Base-by-base conservation (phyloP, 2,888 invertebrate species). In the Drosophila anomalata region DNA sequence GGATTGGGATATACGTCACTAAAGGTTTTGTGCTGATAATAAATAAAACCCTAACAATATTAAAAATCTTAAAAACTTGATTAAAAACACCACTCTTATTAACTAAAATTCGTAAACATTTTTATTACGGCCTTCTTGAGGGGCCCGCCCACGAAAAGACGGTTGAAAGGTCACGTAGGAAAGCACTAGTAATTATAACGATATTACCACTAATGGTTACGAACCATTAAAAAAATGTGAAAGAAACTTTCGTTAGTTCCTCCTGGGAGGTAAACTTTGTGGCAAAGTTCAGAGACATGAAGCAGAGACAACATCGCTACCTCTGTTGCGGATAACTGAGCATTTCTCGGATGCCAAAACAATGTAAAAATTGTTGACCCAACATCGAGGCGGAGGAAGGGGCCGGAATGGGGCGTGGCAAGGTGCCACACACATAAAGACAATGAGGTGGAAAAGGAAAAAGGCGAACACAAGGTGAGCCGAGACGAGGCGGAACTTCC, bases 361-460 rank as follows among this genome's bases (percentile, higher is more conserved):
- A 79, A 73, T 70, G 80, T 63, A 68, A 55, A 75, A 86, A 86
- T 65, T 77, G 78, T 88, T 83, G 80, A 83, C 87, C 87, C 36
- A 77, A 71, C 70, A 65, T 12, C 59, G 63, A 66, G 61, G 48
- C n/a, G 8, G 24, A 4, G 14, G n/a, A 12, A 3, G 12, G 29
- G 48, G 5, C 8, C n/a, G 24, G 36, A 33, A 33, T 7, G 36
- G 53, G 41, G 33, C 17, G 31, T 36, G 62, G 36, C 22, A 26
- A 11, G 36, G 41, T 24, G 56, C 24, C 53, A 39, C 63, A 39
- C 63, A 50, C 62, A 68, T 52, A 61, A 73, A 82, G 77, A 79
- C 83, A 87, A 82, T 84, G 78, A 63, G 73, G 68, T 72, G 42
- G 63, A 55, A 67, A 55, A 55, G 29, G 29, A 9, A 29, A 29